Base-by-base conservation (phyloP, 2,797 vertebrate species). In the Sebastes cheni region DNA sequence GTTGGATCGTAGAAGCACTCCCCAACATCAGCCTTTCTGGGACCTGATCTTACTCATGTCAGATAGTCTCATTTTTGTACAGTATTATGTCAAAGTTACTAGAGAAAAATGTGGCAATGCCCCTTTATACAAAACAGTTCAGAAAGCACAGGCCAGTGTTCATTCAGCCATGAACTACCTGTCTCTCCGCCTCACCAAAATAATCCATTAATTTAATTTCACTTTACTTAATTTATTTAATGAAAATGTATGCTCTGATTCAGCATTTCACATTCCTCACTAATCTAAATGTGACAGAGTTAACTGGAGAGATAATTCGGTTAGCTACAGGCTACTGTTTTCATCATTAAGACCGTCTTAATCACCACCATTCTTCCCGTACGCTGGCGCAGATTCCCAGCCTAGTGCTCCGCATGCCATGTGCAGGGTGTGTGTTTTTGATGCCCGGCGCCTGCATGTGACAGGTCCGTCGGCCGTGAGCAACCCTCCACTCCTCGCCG, bases 391-490 rank as follows among this genome's bases (percentile, higher is more conserved):
- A 81, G 79, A 91, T 75, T 90, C 80, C 76, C 85, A 85, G 82
- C 72, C 82, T 85, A 75, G 78, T 86, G 89, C 86, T 81, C 80
- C 39, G 80, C 71, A 56, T 89, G 92, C 81, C 92, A 91, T 90
- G 87, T 89, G 89, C 88, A 87, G 72, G 83, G 67, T 58, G 79
- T 80, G 75, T 92, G 91, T 93, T 93, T 91, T 67, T 92, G 92
- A 89, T 61, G 89, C 80, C 88, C 62, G 80, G 86, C 77, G 90
- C 94, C 94, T 95, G 93, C 88, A 93, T 94, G 88, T 96, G 95
- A 95, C 94, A 93, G 93, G 87, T 91, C 86, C 85, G 50, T 90
- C 60, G 82, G 88, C 93, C 82, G 68, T 66, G 86, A 88, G 83
- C 85, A 42, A 76, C 82, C 81, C 82, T 90, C 86, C 88, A 79